phyloP scores from a whole-genome alignment of 2,888 invertebrate species.

The Zootermopsis nevadensis region DNA sequence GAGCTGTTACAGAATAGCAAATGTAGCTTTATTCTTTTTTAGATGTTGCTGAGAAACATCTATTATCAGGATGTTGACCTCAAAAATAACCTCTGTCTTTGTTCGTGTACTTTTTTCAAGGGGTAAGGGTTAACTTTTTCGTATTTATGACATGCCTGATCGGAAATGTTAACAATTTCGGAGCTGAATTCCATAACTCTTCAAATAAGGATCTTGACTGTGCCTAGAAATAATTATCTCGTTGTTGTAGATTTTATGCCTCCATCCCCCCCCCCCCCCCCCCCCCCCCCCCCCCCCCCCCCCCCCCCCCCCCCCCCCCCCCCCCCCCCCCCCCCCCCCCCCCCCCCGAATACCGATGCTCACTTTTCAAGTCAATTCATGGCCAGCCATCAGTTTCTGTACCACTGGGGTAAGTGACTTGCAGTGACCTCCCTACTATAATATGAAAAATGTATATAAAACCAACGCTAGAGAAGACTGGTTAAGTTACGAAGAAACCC shows the following conservation, averaged over 20 bases:
- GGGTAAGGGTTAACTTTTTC: neutral
- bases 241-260: neutral
- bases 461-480: constrained; percentile 22
- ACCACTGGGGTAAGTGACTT: constrained; percentile 73
- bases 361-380: constrained; percentile 12
- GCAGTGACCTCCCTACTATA: constrained; percentile 67
- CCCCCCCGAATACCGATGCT: neutral
- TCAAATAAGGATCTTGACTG: neutral
- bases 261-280: neutral
- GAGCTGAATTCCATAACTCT: neutral
- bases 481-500: constrained; percentile 41
- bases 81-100: neutral
- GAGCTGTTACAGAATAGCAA: neutral
- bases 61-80: neutral
- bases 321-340: neutral
- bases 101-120: neutral
- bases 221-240: neutral
- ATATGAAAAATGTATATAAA: constrained; percentile 19
- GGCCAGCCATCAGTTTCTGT: constrained; percentile 50
- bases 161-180: neutral
- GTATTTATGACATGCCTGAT: neutral
- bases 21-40: neutral
- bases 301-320: neutral
- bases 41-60: neutral
- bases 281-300: neutral